Conservation (phyloP, 2,888 invertebrate species). For the Scaptomyza flava region DNA sequence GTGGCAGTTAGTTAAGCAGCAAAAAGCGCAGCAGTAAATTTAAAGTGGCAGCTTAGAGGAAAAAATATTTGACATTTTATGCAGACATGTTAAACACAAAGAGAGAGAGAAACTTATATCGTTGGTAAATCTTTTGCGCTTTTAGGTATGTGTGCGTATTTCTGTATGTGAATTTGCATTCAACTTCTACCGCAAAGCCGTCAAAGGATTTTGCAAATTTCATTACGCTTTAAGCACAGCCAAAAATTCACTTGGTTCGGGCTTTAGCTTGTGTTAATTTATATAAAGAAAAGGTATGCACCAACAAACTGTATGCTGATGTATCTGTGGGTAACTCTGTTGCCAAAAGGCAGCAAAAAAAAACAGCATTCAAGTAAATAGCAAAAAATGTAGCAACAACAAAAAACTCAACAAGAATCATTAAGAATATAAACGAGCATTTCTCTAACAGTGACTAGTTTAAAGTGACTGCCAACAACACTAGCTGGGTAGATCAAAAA, state of each 20-base stretch:
- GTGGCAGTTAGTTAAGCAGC: constrained; percentile 7
- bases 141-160: constrained; percentile 3
- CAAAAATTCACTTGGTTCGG: constrained; percentile 18
- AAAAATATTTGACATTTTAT: constrained; percentile 26
- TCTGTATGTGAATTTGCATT: constrained; percentile 30
- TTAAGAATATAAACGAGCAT: constrained; percentile 31
- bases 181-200: constrained; percentile 38
- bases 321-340: not conserved
- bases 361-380: constrained; percentile 1
- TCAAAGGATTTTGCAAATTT: constrained; percentile 50
- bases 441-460: not conserved
- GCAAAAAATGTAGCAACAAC: constrained; percentile 1
- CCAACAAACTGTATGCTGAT: not conserved
- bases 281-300: not conserved
- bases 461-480: constrained; percentile 9
- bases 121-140: constrained; percentile 15
- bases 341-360: constrained; percentile 10
- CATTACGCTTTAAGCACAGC: constrained; percentile 39
- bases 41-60: not conserved
- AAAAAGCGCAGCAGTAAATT: constrained; percentile 7
- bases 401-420: constrained; percentile 9
- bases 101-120: not conserved
- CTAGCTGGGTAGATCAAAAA: not conserved
- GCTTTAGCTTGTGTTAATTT: constrained; percentile 1
- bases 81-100: constrained; percentile 17